These are phyloP conservation scores for Tyrophagus putrescentiae DNA, from an alignment of 1,140 invertebrate genomes.

Conservation along the genomic window DNA sequence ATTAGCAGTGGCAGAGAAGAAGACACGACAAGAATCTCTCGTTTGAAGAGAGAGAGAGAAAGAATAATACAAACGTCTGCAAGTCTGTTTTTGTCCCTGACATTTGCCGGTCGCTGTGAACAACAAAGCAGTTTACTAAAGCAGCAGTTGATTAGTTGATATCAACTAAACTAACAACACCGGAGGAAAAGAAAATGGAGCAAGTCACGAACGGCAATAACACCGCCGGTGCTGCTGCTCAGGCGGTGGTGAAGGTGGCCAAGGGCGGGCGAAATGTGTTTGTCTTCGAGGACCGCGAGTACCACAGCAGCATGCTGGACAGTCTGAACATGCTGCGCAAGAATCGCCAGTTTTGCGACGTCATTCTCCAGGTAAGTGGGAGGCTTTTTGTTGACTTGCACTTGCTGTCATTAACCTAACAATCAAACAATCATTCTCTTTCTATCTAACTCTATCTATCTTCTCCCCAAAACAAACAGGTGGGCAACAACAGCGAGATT, in stretches of 20 bases:
- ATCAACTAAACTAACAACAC: not conserved
- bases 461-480: conserved; percentile 36
- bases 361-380: conserved; percentile 50
- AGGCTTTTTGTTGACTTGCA: not conserved
- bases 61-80: too few species aligned
- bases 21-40: too few species aligned
- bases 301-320: conserved; percentile 42
- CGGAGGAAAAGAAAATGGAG: not conserved
- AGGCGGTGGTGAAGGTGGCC: not conserved
- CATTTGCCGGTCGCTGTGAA: too few species aligned
- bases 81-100: too few species aligned
- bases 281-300: conserved; percentile 40
- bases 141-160: not conserved
- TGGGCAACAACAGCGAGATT: conserved; percentile 34
- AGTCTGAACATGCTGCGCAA: conserved; percentile 56
- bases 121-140: not conserved
- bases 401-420: not conserved
- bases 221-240: not conserved
- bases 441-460: not conserved
- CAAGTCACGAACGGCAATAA: too few species aligned
- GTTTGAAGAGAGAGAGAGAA: too few species aligned
- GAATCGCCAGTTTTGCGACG: conserved; percentile 61
- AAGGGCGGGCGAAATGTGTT: conserved; percentile 6
- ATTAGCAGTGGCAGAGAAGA: too few species aligned
- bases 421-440: not conserved